These are phyloP conservation scores for Scelioninae gen. 1 DNA, from an alignment of 2,888 invertebrate genomes.

Conservation along the genomic window DNA sequence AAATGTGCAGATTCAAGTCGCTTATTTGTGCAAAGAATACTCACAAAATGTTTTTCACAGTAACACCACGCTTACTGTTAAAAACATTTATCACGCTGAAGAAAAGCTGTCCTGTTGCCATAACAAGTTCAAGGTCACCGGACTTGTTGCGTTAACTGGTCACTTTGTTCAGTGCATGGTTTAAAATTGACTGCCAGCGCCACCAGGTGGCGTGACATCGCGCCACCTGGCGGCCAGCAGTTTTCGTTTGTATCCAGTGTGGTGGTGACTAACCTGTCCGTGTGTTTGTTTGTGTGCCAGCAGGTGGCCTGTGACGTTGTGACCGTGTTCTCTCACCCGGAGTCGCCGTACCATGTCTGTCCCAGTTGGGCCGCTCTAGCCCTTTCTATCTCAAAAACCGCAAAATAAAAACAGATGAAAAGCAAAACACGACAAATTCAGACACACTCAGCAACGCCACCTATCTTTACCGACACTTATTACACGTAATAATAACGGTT, in stretches of 20 bases:
- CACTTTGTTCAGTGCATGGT: too few relatives aligned
- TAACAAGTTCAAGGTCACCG: too few relatives aligned
- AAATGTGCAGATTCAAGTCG: slow-evolving; percentile 58
- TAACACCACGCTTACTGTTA: slow-evolving; percentile 52
- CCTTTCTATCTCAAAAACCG: too few relatives aligned
- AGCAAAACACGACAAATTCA: too few relatives aligned
- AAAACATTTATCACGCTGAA: slow-evolving; percentile 51
- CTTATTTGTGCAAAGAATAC: slow-evolving; percentile 64
- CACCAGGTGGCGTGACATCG: slow-evolving; percentile 17
- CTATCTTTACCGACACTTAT: too few relatives aligned
- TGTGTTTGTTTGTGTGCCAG: slow-evolving; percentile 85
- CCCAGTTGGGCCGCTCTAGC: slow-evolving; percentile 78
- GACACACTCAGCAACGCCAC: too few relatives aligned
- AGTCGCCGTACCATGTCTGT: slow-evolving; percentile 84
- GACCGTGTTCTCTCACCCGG: slow-evolving; percentile 84
- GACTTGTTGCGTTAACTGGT: too few relatives aligned
- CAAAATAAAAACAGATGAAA: too few relatives aligned
- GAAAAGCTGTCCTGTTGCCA: too few relatives aligned
- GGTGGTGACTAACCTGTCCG: slow-evolving; percentile 85
- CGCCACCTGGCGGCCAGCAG: slow-evolving; percentile 32
- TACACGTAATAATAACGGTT: too few relatives aligned
- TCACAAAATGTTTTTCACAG: slow-evolving; percentile 56
- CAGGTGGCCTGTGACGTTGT: slow-evolving; percentile 85
- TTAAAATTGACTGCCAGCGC: slow-evolving; percentile 20
- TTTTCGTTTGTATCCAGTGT: slow-evolving; percentile 77